phyloP scores from a whole-genome alignment of 2,113 vertebrate species.

The Opisthocomus hoazin region DNA sequence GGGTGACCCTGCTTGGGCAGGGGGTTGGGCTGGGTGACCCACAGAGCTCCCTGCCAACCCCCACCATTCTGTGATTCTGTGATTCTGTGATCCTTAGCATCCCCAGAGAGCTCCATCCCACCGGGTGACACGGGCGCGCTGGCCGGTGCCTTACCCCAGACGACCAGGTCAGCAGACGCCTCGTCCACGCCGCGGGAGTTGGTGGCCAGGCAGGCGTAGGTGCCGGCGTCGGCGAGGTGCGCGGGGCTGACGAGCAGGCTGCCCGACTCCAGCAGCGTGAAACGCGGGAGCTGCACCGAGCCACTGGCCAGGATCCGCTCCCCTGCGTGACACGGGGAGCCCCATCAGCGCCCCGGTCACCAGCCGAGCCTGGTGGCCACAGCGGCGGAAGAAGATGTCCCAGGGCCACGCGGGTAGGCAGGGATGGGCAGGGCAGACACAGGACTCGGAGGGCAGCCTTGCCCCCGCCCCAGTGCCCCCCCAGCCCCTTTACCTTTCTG shows the following conservation, averaged over 20 bases:
- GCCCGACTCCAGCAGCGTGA: slow-evolving; percentile 93
- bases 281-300: slow-evolving; percentile 90
- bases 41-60: too few relatives aligned
- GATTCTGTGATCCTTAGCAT: neutral
- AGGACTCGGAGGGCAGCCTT: too few relatives aligned
- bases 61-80: too few relatives aligned
- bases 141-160: slow-evolving; percentile 83
- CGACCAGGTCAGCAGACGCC: slow-evolving; percentile 86
- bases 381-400: neutral
- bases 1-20: too few relatives aligned
- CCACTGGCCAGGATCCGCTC: slow-evolving; percentile 93
- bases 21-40: too few relatives aligned
- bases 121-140: accelerated
- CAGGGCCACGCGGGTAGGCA: too few relatives aligned
- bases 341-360: accelerated
- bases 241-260: slow-evolving; percentile 92
- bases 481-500: slow-evolving; percentile 84
- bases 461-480: accelerated
- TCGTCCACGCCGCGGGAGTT: slow-evolving; percentile 95
- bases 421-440: neutral
- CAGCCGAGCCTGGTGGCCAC: accelerated
- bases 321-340: slow-evolving; percentile 54
- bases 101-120: neutral
- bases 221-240: slow-evolving; percentile 85
- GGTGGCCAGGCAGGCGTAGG: slow-evolving; percentile 92